Base-by-base conservation (phyloP, 2,113 vertebrate genomes). In the Pseudois nayaur region DNA sequence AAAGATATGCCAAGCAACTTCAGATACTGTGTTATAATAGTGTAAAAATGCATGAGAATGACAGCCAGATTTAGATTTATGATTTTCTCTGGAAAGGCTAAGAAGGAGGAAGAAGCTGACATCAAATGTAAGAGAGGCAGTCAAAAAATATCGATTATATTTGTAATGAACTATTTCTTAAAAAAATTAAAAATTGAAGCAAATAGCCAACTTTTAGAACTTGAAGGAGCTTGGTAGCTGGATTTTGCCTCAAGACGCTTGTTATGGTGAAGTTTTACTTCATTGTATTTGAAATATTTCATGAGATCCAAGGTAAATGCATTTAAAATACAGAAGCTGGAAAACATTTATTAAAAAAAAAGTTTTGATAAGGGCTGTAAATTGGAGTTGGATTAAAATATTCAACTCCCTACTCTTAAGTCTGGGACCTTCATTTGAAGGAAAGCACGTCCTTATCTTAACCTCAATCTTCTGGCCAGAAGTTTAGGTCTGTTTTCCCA, bases 271-370 rank as follows among this genome's bases (percentile, higher is more conserved):
- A 54, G 21, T 78, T 19, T 91, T 21, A 90, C 36, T 29, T 87
- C 82, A 48, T 29, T 78, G 67, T 71, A 96, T 50, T 92, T 87
- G 45, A 95, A 95, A 74, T 95, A 92, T 55, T 76, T 92, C 36
- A 40, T 87, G 16, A 71, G 43, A 95, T n/a, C 19, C 16, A 79
- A 97, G 67, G 60, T 52, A 82, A 91, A 27, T 57, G 10, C 33
- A 96, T 64, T 95, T 27, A 92, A 90, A 94, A 81, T 25, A 60
- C 23, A 87, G 11, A 60, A 83, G 78, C 31, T 45, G 33, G 19
- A 92, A 86, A 54, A 9, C 5, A 6, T 43, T 89, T 79, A 59
- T 31, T 23, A 3, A 40, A 4, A 33, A 62, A 8, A 76, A 31
- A 36, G 1, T 79, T 91, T 89, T 23, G 25, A 19, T 81, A 91